Conservation (phyloP, 2,888 invertebrate species). For the Athrips mouffetella region DNA sequence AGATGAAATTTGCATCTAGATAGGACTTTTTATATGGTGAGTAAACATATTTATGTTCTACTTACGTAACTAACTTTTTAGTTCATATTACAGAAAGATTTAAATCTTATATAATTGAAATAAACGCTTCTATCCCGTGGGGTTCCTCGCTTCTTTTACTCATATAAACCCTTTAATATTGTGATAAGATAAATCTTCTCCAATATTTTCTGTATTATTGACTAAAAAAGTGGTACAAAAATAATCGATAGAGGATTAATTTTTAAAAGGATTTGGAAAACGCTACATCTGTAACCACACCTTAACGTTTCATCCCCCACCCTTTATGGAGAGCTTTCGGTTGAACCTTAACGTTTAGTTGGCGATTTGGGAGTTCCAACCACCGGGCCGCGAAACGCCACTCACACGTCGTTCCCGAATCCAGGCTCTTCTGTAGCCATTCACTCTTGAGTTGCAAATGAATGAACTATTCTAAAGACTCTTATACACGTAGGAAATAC, state of each 20-base stretch:
- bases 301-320: constrained; percentile 28
- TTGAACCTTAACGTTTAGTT: constrained; percentile 34
- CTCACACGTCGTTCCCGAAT: constrained; percentile 22
- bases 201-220: neutral
- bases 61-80: too few relatives aligned
- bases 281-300: constrained; percentile 24
- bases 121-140: too few relatives aligned
- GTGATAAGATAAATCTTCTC: too few relatives aligned
- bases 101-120: too few relatives aligned
- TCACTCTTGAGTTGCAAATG: neutral
- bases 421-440: neutral
- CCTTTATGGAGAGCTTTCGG: constrained; percentile 35
- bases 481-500: too few relatives aligned
- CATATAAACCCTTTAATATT: too few relatives aligned
- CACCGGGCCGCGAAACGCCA: constrained; percentile 29
- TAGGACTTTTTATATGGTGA: too few relatives aligned
- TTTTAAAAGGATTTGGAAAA: neutral
- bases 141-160: too few relatives aligned
- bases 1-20: too few relatives aligned
- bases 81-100: too few relatives aligned
- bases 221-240: neutral
- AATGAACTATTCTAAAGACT: too few relatives aligned
- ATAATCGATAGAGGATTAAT: neutral
- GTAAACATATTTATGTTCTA: too few relatives aligned
- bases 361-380: constrained; percentile 24